A percentile compares a stretch with the other conserved stretches of the same genome.
Evolutionary conservation across 35 echinoderm and acorn worm species (phyloP).

Genomic region (Lytechinus variegatus): DNA sequence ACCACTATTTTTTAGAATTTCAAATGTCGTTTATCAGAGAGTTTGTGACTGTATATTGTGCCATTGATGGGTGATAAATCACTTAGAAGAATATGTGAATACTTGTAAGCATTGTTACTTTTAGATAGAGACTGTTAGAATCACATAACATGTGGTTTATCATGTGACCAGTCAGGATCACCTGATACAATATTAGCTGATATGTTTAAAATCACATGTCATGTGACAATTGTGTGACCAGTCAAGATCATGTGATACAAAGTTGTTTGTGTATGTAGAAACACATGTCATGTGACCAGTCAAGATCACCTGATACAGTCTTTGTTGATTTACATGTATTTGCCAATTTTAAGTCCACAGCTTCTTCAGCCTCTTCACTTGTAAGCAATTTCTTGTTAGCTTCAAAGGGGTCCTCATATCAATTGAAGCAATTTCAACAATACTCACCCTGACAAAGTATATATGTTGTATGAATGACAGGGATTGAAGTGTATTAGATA

Average conservation of each 20-base stretch:
- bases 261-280: too few relatives aligned
- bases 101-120: background rate
- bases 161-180: background rate
- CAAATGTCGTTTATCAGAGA: background rate
- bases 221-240: background rate
- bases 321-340: background rate
- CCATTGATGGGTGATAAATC: background rate
- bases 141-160: background rate
- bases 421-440: background rate
- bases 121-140: background rate
- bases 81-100: background rate
- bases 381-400: background rate
- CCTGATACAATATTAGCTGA: background rate
- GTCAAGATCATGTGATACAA: background rate
- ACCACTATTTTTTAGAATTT: background rate
- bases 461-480: too few relatives aligned
- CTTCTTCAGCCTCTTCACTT: background rate
- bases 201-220: background rate
- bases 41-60: slow-evolving; percentile 5
- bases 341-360: background rate
- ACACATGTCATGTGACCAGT: background rate
- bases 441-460: background rate
- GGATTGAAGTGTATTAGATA: too few relatives aligned
- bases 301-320: background rate
- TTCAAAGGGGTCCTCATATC: background rate